Base-by-base conservation (phyloP, 2,797 vertebrate species). In the Decapterus maruadsi region DNA sequence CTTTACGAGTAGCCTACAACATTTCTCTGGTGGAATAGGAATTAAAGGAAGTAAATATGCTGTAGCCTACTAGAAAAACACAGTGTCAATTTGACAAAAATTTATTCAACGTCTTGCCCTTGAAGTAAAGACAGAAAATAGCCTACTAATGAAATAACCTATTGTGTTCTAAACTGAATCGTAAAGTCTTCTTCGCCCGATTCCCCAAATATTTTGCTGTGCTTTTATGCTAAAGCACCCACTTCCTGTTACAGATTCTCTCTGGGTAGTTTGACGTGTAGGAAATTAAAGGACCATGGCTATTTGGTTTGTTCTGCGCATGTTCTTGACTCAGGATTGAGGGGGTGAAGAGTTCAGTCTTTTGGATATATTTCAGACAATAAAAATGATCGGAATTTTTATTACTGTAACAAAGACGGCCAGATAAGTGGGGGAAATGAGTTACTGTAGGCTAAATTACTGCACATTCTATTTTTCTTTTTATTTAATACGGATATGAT, bases 271-370 rank as follows among this genome's bases (percentile, higher is more conserved):
- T 89, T 89, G 75, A 86, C 88, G 58, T 85, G 89, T 85, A 74
- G 72, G 31, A 88, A 92, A 95, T 95, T 94, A 94, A 91, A 92
- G 87, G 87, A 90, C 90, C 89, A 87, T 90, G 87, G 93, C 90
- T 90, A 82, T 94, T 93, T 94, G 83, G 91, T 93, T 93, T 93
- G 91, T 88, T 94, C 90, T 95, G 94, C 89, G 92, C 92, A 89
- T 93, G 90, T 77, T 90, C 91, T 85, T 78, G 68, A 86, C 77
- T 89, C 86, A 86, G 89, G 78, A 83, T 87, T 89, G 79, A 83
- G 75, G 51, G 73, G 80, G 69, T 61, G 67, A 61, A 38, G 34
- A 38, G n/a, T 75, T 65, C 38, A 66, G 50, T 56, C 72, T 73
- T 29, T n/a, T 36, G 22, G 50, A 43, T 22, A 65, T 22, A 48